Conservation (phyloP, 2,888 invertebrate genomes). For the Yponomeuta cagnagella region DNA sequence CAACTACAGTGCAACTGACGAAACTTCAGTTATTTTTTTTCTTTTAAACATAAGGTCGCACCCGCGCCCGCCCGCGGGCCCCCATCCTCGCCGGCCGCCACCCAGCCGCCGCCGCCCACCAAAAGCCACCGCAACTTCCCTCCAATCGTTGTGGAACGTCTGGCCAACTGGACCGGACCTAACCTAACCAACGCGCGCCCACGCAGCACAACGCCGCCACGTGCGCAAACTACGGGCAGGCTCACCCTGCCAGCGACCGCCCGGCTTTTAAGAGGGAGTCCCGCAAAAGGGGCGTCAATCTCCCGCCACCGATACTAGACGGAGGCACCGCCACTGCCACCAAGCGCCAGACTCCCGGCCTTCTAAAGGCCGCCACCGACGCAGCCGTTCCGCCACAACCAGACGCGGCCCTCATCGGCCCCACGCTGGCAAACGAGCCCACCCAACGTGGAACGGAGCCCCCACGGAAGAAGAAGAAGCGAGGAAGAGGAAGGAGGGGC, state of each 20-base stretch:
- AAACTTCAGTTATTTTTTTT: no score
- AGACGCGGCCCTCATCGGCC: neutral
- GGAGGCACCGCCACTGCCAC: no score
- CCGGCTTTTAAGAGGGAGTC: conserved; percentile 9
- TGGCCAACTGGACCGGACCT: no score
- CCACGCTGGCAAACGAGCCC: conserved; percentile 10
- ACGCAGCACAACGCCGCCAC: neutral
- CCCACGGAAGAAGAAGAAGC: neutral
- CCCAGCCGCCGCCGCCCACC: no score
- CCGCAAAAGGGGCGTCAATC: neutral
- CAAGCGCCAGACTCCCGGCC: neutral
- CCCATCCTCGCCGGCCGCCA: no score
- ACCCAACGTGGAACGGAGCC: neutral
- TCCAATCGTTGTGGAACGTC: no score
- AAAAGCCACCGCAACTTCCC: no score
- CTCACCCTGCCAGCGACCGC: neutral
- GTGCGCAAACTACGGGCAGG: conserved; percentile 7
- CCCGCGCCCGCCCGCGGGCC: no score
- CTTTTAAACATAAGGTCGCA: no score
- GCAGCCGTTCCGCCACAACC: no score
- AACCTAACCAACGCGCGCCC: neutral
- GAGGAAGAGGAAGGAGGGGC: neutral
- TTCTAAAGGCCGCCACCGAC: neutral
- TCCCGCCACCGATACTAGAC: neutral
- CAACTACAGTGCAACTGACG: no score